Percentiles rank a stretch among this genome's conserved stretches.
phyloP scores from a whole-genome alignment of 2,888 invertebrate genomes.

The Drosophila pseudotalamancana region DNA sequence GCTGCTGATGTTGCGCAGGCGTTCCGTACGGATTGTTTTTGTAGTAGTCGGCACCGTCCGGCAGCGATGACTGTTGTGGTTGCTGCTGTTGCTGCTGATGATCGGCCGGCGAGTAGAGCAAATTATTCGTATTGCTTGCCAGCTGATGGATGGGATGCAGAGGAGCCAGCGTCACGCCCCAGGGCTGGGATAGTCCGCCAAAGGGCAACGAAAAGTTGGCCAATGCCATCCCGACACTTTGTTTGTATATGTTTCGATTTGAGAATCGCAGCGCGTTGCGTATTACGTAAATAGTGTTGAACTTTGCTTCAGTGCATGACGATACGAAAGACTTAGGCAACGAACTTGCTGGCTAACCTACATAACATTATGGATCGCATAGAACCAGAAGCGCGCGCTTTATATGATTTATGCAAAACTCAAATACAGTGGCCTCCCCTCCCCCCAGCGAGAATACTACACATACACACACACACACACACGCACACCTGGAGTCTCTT shows the following conservation, averaged over 20 bases:
- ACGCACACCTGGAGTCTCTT: slow-evolving; percentile 24
- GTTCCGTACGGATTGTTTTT: slow-evolving; percentile 84
- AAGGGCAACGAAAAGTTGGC: slow-evolving; percentile 84
- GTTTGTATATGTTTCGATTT: neutral
- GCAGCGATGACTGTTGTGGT: slow-evolving; percentile 8
- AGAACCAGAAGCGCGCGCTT: slow-evolving; percentile 54
- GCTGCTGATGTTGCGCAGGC: slow-evolving; percentile 75
- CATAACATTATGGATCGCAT: slow-evolving; percentile 40
- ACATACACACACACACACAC: slow-evolving; percentile 20
- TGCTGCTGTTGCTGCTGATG: slow-evolving; percentile 78
- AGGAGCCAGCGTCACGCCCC: slow-evolving; percentile 83
- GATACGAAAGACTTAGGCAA: slow-evolving; percentile 64
- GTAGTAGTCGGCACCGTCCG: slow-evolving; percentile 72
- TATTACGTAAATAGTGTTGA: slow-evolving; percentile 47
- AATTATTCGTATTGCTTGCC: slow-evolving; percentile 83
- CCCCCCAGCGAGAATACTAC: slow-evolving; percentile 28
- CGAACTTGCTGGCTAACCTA: slow-evolving; percentile 50
- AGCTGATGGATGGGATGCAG: slow-evolving; percentile 83
- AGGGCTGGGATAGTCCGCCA: slow-evolving; percentile 79
- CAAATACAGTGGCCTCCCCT: slow-evolving; percentile 40
- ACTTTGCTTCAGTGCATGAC: slow-evolving; percentile 53
- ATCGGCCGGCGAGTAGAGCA: slow-evolving; percentile 83
- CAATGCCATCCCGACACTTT: slow-evolving; percentile 81
- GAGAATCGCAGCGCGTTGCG: slow-evolving; percentile 3
- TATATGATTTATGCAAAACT: slow-evolving; percentile 71